Conservation (phyloP, 2,888 invertebrate genomes). For the Tipula unca region DNA sequence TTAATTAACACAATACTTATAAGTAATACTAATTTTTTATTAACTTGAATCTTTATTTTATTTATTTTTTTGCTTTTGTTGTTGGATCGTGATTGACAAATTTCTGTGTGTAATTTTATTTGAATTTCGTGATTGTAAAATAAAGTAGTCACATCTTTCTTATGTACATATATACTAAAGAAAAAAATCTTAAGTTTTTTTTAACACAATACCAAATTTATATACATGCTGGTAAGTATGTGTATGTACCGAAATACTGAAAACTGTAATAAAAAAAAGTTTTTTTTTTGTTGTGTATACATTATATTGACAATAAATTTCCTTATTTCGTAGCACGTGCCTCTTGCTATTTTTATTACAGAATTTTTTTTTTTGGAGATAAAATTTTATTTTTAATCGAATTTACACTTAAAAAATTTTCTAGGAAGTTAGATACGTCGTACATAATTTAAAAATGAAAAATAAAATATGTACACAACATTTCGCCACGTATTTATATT, state of each 20-base stretch:
- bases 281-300: neutral
- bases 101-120: neutral
- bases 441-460: neutral
- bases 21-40: neutral
- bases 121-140: neutral
- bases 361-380: neutral
- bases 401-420: neutral
- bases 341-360: neutral
- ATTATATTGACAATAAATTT: neutral
- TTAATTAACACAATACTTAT: neutral
- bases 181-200: too few species aligned
- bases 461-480: neutral
- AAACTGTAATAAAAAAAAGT: neutral
- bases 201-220: too few species aligned
- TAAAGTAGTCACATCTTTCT: neutral
- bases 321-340: neutral
- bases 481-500: neutral
- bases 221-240: neutral
- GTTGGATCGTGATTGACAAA: neutral
- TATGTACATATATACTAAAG: neutral
- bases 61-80: neutral
- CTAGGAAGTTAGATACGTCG: neutral
- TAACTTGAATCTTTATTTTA: neutral
- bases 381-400: neutral
- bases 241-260: neutral